phyloP scores from a whole-genome alignment of 2,797 vertebrate species.

The Mionectes olivaceus region DNA sequence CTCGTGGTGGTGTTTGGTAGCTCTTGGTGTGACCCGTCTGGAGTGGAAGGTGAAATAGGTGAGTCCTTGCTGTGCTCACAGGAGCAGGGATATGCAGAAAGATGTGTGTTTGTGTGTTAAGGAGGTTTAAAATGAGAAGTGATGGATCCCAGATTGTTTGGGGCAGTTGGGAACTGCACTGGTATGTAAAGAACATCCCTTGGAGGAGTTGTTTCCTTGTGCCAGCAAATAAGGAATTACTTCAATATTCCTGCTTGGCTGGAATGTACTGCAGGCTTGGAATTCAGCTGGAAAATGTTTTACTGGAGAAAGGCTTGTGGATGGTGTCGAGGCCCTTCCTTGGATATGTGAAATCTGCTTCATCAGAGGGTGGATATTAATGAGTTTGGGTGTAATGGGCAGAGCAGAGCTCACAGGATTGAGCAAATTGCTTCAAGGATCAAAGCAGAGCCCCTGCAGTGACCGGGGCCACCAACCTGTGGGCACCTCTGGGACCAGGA shows the following conservation, averaged over 20 bases:
- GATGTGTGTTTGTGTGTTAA: background rate
- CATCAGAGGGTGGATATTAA: background rate
- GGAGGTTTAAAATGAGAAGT: background rate
- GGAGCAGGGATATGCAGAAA: background rate
- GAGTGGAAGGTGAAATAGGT: background rate
- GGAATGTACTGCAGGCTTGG: background rate
- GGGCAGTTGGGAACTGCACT: background rate
- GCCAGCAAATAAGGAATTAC: conserved; percentile 48
- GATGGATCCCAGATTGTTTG: background rate
- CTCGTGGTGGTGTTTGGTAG: accelerated
- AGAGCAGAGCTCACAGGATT: background rate
- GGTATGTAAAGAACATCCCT: background rate
- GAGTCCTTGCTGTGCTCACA: background rate
- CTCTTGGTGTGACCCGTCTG: background rate
- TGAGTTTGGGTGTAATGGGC: background rate
- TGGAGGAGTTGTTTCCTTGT: conserved; percentile 4
- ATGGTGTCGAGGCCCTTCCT: background rate
- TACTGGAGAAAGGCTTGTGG: background rate
- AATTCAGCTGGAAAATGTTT: background rate
- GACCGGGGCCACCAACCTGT: background rate
- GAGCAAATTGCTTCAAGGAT: background rate
- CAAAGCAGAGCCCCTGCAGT: background rate
- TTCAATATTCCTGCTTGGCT: background rate
- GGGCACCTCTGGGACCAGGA: background rate
- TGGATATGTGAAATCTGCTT: background rate